Percentiles rank a stretch among this genome's conserved stretches.
Evolutionary conservation across 1,140 invertebrate genomes (phyloP).

Genomic region (Cyphomyrmex costatus): DNA sequence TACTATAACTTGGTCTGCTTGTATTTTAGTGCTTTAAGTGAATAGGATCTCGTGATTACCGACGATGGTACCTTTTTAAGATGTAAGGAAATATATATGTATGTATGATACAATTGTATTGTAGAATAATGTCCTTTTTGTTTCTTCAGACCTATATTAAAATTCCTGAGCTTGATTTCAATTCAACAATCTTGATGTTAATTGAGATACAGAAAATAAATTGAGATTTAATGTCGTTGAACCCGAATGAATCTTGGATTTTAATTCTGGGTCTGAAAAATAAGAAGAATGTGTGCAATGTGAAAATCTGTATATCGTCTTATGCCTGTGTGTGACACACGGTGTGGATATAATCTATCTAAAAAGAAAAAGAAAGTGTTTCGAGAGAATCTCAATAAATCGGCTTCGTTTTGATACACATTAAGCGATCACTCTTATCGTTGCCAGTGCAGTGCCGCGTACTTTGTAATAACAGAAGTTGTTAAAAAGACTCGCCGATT

Average conservation of each 20-base stretch:
- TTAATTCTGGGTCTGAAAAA: constrained; percentile 69
- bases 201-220: constrained; percentile 25
- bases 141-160: constrained; percentile 71
- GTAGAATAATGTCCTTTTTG: constrained; percentile 52
- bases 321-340: constrained; percentile 65
- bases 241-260: constrained; percentile 67
- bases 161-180: constrained; percentile 64
- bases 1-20: neutral
- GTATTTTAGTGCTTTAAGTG: neutral
- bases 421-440: constrained; percentile 58
- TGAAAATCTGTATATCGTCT: constrained; percentile 60
- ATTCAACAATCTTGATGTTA: constrained; percentile 73
- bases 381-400: constrained; percentile 36
- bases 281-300: constrained; percentile 36
- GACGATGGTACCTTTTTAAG: constrained; percentile 61
- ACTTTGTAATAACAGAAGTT: constrained; percentile 30
- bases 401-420: constrained; percentile 58
- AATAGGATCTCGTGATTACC: constrained; percentile 64
- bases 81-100: constrained; percentile 42
- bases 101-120: constrained; percentile 4
- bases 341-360: constrained; percentile 53
- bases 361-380: constrained; percentile 33
- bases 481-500: neutral
- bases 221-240: constrained; percentile 69
- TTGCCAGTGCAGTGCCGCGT: neutral